Evolutionary conservation across 2,888 invertebrate species (phyloP).

Genomic region (Eristalinus aeneus): DNA sequence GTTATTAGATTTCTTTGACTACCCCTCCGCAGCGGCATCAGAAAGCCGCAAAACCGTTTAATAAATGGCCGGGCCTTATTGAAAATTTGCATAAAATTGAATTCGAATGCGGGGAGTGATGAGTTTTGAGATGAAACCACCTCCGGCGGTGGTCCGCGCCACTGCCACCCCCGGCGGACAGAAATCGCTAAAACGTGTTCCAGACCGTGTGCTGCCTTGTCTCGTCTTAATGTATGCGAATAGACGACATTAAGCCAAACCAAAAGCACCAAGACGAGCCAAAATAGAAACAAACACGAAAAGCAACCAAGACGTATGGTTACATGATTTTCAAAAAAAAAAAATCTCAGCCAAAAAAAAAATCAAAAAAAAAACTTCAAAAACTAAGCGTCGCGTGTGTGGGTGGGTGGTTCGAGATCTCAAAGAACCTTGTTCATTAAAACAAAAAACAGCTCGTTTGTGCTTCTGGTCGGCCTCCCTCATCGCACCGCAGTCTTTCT

Average conservation of each 20-base stretch:
- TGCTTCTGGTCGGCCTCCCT: not conserved
- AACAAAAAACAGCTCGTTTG: not conserved
- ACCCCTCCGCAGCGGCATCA: not conserved
- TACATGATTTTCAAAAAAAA: not conserved
- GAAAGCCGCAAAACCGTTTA: not conserved
- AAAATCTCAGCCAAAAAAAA: no score
- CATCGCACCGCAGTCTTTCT: not conserved
- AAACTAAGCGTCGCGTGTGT: not conserved
- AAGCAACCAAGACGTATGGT: not conserved
- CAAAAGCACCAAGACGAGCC: not conserved
- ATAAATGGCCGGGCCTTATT: constrained; percentile 2
- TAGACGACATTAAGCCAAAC: not conserved
- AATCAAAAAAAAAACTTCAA: not conserved
- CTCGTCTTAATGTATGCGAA: not conserved
- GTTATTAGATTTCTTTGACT: not conserved
- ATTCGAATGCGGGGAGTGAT: not conserved
- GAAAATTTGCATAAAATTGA: constrained; percentile 2
- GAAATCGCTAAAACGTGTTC: not conserved
- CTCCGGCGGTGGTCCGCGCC: not conserved
- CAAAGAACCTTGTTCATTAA: not conserved
- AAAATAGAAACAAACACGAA: not conserved
- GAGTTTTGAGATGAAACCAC: not conserved
- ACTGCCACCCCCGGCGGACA: not conserved
- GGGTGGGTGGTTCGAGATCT: not conserved
- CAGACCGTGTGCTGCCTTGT: not conserved